Evolutionary conservation across 2,113 vertebrate species (phyloP).

Genomic region (Actenoides hombroni): DNA sequence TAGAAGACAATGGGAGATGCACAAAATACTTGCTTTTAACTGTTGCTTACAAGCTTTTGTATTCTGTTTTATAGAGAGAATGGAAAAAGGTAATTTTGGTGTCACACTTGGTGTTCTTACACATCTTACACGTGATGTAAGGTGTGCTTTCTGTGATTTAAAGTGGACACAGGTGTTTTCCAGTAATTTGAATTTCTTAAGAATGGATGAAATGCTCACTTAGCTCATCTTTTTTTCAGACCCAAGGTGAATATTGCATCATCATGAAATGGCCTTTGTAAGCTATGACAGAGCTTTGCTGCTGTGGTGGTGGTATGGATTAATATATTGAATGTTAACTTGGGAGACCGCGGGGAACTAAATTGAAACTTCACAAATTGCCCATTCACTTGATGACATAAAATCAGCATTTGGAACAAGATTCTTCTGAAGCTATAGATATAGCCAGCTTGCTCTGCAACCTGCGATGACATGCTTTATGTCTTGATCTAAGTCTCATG

Average conservation of each 20-base stretch:
- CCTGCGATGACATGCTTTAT: neutral
- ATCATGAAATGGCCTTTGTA: neutral
- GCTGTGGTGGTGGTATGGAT: neutral
- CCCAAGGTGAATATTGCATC: neutral
- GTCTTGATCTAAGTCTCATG: neutral
- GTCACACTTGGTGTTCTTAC: neutral
- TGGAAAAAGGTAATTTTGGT: neutral
- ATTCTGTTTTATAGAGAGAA: neutral
- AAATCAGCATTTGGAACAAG: neutral
- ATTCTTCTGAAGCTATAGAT: neutral
- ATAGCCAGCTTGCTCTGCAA: neutral
- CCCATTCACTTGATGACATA: neutral
- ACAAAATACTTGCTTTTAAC: neutral
- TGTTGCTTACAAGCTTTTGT: neutral
- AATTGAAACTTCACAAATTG: neutral
- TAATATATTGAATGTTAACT: neutral
- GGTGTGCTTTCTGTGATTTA: slow-evolving; percentile 12
- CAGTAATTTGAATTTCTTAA: neutral
- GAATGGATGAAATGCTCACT: slow-evolving; percentile 16
- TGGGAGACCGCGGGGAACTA: neutral
- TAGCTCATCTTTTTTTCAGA: neutral
- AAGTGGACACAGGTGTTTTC: neutral
- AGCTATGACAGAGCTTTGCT: neutral
- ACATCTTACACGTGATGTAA: neutral
- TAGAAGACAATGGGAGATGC: neutral